Percentiles rank a stretch among this genome's conserved stretches.
Evolutionary conservation across 2,888 invertebrate species (phyloP).

Genomic region (Agonopterix arenella): DNA sequence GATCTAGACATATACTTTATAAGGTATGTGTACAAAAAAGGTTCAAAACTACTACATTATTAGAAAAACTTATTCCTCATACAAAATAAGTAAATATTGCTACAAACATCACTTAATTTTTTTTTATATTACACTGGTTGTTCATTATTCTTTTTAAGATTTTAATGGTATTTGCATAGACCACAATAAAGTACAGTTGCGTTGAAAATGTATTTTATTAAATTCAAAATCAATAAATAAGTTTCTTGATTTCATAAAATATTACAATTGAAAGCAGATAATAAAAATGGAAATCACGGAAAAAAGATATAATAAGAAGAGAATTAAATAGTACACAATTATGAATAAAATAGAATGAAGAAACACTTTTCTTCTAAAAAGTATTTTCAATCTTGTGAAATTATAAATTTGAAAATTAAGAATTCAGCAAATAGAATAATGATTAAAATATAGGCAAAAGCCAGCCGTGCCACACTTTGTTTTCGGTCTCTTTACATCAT

Average conservation of each 20-base stretch:
- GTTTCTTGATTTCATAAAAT: background rate
- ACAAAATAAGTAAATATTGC: too few species aligned
- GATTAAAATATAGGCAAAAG: constrained; percentile 13
- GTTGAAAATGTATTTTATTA: constrained; percentile 3
- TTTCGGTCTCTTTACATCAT: background rate
- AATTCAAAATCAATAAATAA: background rate
- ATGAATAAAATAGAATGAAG: constrained; percentile 20
- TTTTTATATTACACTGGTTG: too few species aligned
- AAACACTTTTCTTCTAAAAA: constrained; percentile 58
- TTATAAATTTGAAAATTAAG: constrained; percentile 1
- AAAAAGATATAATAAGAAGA: constrained; percentile 20
- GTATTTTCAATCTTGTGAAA: constrained; percentile 27
- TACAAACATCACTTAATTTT: too few species aligned
- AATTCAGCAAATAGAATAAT: constrained; percentile 2
- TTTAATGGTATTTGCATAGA: too few species aligned
- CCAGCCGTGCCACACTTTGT: constrained; percentile 19
- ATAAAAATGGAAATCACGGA: background rate
- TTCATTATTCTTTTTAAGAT: too few species aligned
- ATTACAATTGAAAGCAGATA: background rate
- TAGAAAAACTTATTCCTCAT: too few species aligned
- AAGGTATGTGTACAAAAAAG: too few species aligned
- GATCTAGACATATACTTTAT: too few species aligned
- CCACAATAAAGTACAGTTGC: background rate
- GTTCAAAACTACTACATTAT: too few species aligned
- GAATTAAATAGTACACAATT: constrained; percentile 18